Evolutionary conservation across 2,888 invertebrate genomes (phyloP), one percentile per base, ranked within the genome.

Genomic region (Petrophora chlorosata): DNA sequence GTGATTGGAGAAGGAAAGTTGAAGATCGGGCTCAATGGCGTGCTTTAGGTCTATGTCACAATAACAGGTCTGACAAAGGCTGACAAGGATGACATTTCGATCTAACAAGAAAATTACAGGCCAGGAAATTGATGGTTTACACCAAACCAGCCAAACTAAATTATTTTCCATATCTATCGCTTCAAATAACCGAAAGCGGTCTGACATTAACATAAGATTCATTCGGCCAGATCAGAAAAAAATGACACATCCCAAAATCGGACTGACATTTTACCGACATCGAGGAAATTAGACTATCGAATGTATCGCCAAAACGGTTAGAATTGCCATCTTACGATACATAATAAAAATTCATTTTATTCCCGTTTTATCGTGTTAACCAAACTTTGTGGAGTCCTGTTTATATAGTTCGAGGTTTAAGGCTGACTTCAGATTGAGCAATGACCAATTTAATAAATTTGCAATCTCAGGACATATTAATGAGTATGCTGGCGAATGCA

Each of bases 261-360:
- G 30, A 42, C 14, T 38, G 36, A 16, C 28, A 43, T 15, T 49
- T 42, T 33, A 12, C 33, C 49, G 5, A 41, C 48, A 46, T 28
- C n/a, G 17, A 52, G 59, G 32, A 53, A 59, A 59, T 59, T 56
- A 56, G 48, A 42, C 48, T 43, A 53, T 56, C 38, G 29, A 36
- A 41, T 47, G 44, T 56, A 49, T 47, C 28, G 46, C 9, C 23
- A 34, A 44, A 43, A 35, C 39, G 49, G 42, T 44, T 14, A 50
- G 33, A 43, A 46, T 28, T 33, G 39, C 43, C 28, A 12, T 50
- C 19, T 42, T 43, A 43, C 29, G 48, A 49, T 51, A 53, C 44
- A 46, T 57, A 45, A 51, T 60, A 60, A 60, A 60, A 60, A 53
- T 44, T 53, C 53, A 60, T 57, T 55, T 57, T 46, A 60, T 51